Conservation (phyloP, 2,113 vertebrate species). For the Phalacrocorax brasilianus region DNA sequence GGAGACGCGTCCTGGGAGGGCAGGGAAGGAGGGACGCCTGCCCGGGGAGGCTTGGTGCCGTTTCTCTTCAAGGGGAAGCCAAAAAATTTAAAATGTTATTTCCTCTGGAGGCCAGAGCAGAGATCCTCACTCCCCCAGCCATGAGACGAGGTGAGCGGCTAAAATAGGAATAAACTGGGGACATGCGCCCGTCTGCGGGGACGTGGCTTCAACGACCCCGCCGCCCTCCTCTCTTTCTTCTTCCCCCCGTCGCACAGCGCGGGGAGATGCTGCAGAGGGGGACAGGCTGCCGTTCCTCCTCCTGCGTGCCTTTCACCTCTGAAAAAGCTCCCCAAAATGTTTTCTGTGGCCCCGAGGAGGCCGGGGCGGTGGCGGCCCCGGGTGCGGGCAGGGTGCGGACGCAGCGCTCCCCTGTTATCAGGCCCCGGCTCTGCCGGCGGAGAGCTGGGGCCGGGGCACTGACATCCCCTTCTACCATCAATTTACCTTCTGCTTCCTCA, state of each 20-base stretch:
- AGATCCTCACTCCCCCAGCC: background rate
- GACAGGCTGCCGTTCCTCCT: background rate
- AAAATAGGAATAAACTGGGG: accelerated
- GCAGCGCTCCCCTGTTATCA: conserved; percentile 66
- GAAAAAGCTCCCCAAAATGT: background rate
- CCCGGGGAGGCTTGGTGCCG: background rate
- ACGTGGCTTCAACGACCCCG: background rate
- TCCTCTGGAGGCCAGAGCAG: background rate
- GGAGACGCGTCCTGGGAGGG: background rate
- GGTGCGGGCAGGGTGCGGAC: background rate
- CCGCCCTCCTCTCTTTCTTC: background rate
- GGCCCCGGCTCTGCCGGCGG: background rate
- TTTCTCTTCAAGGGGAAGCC: background rate
- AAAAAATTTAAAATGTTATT: background rate
- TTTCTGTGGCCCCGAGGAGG: background rate
- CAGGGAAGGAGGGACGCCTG: background rate
- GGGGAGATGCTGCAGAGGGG: background rate
- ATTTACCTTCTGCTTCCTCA: conserved; percentile 81
- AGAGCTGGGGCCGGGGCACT: conserved; percentile 71
- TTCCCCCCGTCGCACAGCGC: background rate
- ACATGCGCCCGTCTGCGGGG: accelerated
- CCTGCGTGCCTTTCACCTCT: background rate
- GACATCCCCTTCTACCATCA: conserved; percentile 80
- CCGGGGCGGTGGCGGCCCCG: background rate
- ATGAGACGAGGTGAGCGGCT: accelerated